Evolutionary conservation across 2,888 invertebrate genomes (phyloP), one percentile per base, ranked within the genome.

Genomic region (Tiliacea citrago): DNA sequence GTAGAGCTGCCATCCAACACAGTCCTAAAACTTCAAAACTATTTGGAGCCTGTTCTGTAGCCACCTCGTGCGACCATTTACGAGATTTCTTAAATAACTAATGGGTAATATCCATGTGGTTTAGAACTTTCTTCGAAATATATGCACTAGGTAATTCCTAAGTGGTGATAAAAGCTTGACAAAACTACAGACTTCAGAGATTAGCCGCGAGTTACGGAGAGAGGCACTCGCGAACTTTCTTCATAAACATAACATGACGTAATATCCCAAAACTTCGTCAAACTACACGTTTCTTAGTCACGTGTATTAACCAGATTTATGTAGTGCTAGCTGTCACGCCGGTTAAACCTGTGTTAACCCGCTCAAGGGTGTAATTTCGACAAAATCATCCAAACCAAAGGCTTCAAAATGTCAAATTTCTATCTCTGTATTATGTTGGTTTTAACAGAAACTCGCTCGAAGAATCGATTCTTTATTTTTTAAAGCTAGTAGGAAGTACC

Each of bases 81-180:
- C 24, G 51, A 76, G 24, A 60, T 53, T 77, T 53, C 55, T 78
- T 69, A 18, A 63, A 35, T 21, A 10, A 18, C 16, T 76, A 29
- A 65, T 65, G 16, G 3, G 0, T 49, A 6, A 9, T 57, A 21
- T 67, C 16, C 18, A 67, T 24, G 29, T 39, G 13, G 12, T 24
- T 3, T 35, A 49, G 4, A 51, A 79, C 51, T 76, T 77, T 47
- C 13, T 7, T 51, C 24, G 10, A 12, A 42, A 49, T 78, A 53
- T 24, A 62, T 45, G 69, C 24, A 71, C n/a, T 61, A 1, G 0
- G 35, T 29, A 35, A 62, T 61, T 45, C 35, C 24, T 62, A 62
- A 79, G 72, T 39, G 51, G 53, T 69, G n/a, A 61, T 62, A 51
- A 71, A 79, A 77, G 42, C 45, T 13, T 49, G 49, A 29, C 16